These are phyloP conservation scores for Capreolus pygargus DNA, from an alignment of 2,113 vertebrate genomes.

Conservation along the genomic window DNA sequence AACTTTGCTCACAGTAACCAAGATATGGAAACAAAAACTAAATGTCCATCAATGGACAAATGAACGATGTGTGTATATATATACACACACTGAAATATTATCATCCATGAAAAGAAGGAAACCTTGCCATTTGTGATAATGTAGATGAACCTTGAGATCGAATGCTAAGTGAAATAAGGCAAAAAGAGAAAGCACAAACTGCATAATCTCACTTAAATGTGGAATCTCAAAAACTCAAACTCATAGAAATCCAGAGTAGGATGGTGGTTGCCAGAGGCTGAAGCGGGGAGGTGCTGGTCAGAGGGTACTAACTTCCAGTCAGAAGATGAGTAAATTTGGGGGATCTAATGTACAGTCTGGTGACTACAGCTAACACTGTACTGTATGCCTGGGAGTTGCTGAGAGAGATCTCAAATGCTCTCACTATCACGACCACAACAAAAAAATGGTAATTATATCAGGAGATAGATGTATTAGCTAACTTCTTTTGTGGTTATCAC, in stretches of 20 bases:
- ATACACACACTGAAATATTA: background rate
- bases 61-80: background rate
- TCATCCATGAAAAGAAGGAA: background rate
- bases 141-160: background rate
- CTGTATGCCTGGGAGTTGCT: background rate
- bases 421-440: background rate
- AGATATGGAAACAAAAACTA: background rate
- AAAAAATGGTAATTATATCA: background rate
- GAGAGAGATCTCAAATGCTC: background rate
- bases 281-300: background rate
- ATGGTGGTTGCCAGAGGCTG: background rate
- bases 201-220: background rate
- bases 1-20: background rate
- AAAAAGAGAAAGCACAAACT: background rate
- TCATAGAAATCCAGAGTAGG: background rate
- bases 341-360: background rate
- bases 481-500: background rate
- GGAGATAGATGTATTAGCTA: background rate
- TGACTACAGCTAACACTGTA: background rate
- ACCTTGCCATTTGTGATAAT: background rate
- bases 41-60: background rate
- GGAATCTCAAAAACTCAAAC: background rate
- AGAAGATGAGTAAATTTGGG: background rate
- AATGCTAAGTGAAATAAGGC: background rate
- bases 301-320: background rate